Evolutionary conservation across 2,113 vertebrate genomes (phyloP).

Genomic region (Ramphastos sulfuratus): DNA sequence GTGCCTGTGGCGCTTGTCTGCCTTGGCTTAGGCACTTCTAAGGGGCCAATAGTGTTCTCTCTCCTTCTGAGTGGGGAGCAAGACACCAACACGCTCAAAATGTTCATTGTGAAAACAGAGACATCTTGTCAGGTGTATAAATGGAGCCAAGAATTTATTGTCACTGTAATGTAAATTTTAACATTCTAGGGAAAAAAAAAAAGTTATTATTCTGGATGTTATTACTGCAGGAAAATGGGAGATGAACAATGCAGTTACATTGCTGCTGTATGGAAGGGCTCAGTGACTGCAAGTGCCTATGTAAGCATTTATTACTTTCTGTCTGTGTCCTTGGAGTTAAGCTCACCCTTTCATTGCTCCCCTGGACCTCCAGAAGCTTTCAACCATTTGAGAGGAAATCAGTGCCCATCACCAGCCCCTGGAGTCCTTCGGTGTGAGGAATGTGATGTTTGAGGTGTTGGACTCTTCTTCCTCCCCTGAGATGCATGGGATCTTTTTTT

Average conservation of each 20-base stretch:
- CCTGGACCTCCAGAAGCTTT: not conserved
- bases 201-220: not conserved
- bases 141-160: not conserved
- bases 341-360: not conserved
- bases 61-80: not conserved
- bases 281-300: not conserved
- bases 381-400: not conserved
- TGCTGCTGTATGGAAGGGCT: not conserved
- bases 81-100: not conserved
- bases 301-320: not conserved
- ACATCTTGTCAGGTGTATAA: not conserved
- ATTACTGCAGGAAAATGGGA: not conserved
- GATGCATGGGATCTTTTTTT: not conserved
- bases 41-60: not conserved
- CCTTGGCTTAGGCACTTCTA: not conserved
- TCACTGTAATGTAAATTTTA: not conserved
- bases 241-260: not conserved
- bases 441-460: not conserved
- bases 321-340: not conserved
- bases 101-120: not conserved
- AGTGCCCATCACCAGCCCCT: not conserved
- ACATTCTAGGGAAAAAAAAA: not conserved
- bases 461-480: not conserved
- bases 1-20: fast-evolving
- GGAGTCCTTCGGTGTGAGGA: not conserved